Evolutionary conservation across 1,140 invertebrate species (phyloP).

Genomic region (Pinna nobilis): DNA sequence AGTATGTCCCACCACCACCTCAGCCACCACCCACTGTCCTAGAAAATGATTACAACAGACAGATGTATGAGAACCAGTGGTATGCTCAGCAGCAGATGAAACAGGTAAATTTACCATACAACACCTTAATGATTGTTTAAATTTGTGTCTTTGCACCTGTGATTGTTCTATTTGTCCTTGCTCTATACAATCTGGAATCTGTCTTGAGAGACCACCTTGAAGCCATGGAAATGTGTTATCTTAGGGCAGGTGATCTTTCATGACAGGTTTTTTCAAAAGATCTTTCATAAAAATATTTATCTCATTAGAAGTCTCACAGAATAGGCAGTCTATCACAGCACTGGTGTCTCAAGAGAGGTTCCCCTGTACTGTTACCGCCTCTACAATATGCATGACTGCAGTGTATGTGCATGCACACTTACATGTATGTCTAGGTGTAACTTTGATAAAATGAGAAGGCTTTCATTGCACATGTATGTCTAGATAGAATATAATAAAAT

Average conservation of each 20-base stretch:
- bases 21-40: background rate
- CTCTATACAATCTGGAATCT: background rate
- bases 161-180: background rate
- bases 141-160: background rate
- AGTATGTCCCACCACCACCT: background rate
- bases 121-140: background rate
- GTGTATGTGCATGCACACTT: too few relatives aligned
- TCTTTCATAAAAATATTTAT: too few relatives aligned
- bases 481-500: too few relatives aligned
- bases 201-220: background rate
- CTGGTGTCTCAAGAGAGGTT: too few relatives aligned
- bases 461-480: too few relatives aligned
- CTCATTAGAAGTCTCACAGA: too few relatives aligned
- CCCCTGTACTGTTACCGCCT: too few relatives aligned
- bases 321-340: too few relatives aligned
- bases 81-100: conserved; percentile 12
- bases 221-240: background rate
- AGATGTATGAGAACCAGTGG: conserved; percentile 8
- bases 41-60: conserved; percentile 6
- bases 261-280: background rate
- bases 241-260: background rate
- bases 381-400: too few relatives aligned
- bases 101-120: conserved; percentile 16
- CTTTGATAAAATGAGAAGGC: too few relatives aligned
- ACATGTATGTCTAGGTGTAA: too few relatives aligned